Evolutionary conservation across 2,113 vertebrate species (phyloP).

Genomic region (Scophthalmus maximus): DNA sequence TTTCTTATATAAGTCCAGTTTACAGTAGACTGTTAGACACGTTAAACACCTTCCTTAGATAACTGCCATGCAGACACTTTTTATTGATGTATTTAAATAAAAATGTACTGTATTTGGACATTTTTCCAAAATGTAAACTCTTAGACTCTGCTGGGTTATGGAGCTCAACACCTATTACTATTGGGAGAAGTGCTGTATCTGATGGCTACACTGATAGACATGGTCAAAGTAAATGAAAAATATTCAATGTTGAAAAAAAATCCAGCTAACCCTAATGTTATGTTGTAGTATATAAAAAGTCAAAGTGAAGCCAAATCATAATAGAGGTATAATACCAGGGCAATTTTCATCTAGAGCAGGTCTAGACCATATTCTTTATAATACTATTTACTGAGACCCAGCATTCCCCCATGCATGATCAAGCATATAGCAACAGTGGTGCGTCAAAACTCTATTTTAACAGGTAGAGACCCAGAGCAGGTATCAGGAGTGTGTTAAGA

Average conservation of each 20-base stretch:
- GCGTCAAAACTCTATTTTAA: neutral
- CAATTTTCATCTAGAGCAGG: neutral
- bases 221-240: conserved; percentile 1
- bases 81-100: no score
- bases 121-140: neutral
- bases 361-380: neutral
- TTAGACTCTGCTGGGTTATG: neutral
- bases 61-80: no score
- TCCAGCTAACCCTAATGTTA: no score
- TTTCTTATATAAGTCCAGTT: no score
- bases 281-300: neutral
- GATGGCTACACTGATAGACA: neutral
- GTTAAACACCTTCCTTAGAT: no score
- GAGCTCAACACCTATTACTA: neutral
- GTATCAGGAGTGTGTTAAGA: neutral
- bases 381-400: neutral
- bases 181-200: neutral
- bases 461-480: neutral
- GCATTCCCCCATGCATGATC: neutral
- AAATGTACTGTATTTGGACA: no score
- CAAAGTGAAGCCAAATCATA: neutral
- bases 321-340: neutral
- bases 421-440: neutral
- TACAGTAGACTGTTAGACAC: no score
- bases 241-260: no score